phyloP scores from a whole-genome alignment of 2,113 vertebrate genomes.

The Macrotis lagotis region DNA sequence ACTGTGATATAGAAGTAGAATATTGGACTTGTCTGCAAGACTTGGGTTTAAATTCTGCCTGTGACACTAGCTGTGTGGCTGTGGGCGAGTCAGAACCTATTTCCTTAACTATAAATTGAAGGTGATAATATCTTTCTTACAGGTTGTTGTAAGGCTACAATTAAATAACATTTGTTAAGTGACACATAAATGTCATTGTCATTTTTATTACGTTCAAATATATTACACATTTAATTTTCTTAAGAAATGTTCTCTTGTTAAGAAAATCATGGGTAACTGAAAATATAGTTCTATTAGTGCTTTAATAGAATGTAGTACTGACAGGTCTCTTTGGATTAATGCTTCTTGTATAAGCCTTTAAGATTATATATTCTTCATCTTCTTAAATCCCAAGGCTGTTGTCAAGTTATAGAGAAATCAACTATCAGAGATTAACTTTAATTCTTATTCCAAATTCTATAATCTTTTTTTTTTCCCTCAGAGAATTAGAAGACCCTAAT shows the following conservation, averaged over 20 bases:
- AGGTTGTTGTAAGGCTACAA: neutral
- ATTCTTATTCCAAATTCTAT: conserved; percentile 54
- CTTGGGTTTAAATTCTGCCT: neutral
- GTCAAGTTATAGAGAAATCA: conserved; percentile 55
- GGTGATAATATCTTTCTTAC: neutral
- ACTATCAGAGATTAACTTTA: conserved; percentile 43
- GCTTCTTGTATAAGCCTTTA: conserved; percentile 8
- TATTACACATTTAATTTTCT: neutral
- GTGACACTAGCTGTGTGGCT: neutral
- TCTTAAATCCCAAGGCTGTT: conserved; percentile 70
- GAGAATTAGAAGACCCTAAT: neutral
- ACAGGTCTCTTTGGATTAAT: conserved; percentile 34
- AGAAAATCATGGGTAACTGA: conserved; percentile 28
- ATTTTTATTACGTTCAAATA: neutral
- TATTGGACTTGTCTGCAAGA: neutral
- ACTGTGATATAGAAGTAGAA: neutral
- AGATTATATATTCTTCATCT: conserved; percentile 41
- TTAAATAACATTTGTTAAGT: neutral
- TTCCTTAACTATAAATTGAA: neutral
- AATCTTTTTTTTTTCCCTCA: conserved; percentile 41
- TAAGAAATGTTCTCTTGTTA: conserved; percentile 31
- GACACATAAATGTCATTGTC: neutral
- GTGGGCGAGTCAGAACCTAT: neutral
- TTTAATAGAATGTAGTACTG: neutral
- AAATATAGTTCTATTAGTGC: neutral